Base-by-base conservation (phyloP, 2,888 invertebrate species). In the Hipparchia semele region DNA sequence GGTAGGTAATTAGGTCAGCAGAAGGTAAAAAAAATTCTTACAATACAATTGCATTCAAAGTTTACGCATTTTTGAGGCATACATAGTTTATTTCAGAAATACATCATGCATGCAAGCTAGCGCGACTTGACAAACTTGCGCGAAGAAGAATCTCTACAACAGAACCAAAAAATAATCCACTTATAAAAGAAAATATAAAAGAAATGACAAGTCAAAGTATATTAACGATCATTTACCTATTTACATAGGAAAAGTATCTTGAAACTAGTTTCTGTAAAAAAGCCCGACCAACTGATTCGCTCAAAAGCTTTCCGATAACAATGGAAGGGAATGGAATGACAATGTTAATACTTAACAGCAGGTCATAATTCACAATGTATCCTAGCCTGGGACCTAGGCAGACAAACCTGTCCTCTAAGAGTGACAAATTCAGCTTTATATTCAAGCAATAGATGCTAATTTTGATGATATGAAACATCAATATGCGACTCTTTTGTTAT, bases 311-410 rank as follows among this genome's bases (percentile, higher is more conserved):
- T 70, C 58, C 46, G 4, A 58, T 70, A 53, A 64, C 58, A 66
- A 64, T 67, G 73, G 76, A 77, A 79, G 65, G 73, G 76, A 77
- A 79, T 70, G 75, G 76, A 78, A 76, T 70, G 75, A 76, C 79
- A 76, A 49, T 73, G 81, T 82, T 88, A 88, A 88, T 82, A 82
- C 80, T 82, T 88, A 88, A 88, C 82, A 81, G 82, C 80, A 77
- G 77, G 83, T 79, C 83, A 82, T 88, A 86, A 89, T 82, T 86
- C 86, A 85, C 86, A 86, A 86, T 68, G 65, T n/a, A 53, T n/a
- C 7, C 49, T 59, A 45, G n/a, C 12, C 49, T 12, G 12, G 5
- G 39, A 4, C 39, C 39, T 39, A 39, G 39, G 39, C 39, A 39
- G 39, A 13, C 10, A 39, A n/a, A 51, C 39, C 54, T 53, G n/a